Base-by-base conservation (phyloP, 2,888 invertebrate species). In the Melikaiella ostensackeni region DNA sequence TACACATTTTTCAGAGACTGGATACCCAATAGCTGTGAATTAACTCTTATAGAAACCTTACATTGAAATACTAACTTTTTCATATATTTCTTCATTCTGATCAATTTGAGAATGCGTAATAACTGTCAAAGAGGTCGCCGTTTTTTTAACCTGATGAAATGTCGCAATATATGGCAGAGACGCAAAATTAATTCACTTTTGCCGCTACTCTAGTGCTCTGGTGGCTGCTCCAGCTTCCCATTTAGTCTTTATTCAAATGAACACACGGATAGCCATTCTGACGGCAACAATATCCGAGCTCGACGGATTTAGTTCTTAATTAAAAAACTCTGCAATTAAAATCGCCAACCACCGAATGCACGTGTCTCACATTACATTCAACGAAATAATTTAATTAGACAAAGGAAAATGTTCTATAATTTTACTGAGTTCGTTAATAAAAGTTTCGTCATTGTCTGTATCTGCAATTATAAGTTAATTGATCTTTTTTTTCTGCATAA, bases 291-390 rank as follows among this genome's bases (percentile, higher is more conserved):
- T 61, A 50, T 24, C 30, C 57, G 7, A 21, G 21, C 50, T 24
- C 63, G 24, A 13, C 16, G 70, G 55, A 62, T 73, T 74, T 77
- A 55, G 30, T 77, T 77, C 73, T 76, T 55, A 76, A 78, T 78
- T 76, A 76, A 76, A 78, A 76, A 75, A 75, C 35, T 74, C 33
- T 57, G 38, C 57, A 63, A 55, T 50, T 55, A n/a, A 75, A 77
- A 64, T 64, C 38, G 42, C 24, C 50, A 27, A 70, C 35, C 19
- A 19, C 27, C 42, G 11, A 75, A 64, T 13, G 64, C 57, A 57
- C 57, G 3, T 57, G 21, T 57, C 24, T 57, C 21, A 13, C 24
- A 11, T 57, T 13, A 6, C 13, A 57, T 57, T 13, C 13, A 24
- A 57, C 57, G 24, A 57, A 57, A 57, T 57, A 57, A 24, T 57